A percentile compares a stretch with the other conserved stretches of the same genome.
phyloP scores from a whole-genome alignment of 2,113 vertebrate genomes.

The Theropithecus gelada region DNA sequence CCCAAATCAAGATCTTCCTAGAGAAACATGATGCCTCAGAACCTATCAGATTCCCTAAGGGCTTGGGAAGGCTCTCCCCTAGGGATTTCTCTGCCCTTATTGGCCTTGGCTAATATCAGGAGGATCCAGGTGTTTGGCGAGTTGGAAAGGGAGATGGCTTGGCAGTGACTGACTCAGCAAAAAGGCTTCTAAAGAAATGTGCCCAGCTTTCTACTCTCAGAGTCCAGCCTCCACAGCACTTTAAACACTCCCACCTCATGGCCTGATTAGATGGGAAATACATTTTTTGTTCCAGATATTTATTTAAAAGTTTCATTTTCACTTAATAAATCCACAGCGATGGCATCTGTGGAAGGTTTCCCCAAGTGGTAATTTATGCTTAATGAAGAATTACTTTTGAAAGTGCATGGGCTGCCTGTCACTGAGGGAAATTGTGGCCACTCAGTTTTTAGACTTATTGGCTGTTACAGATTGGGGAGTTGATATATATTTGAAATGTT shows the following conservation, averaged over 20 bases:
- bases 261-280: slow-evolving; percentile 64
- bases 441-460: slow-evolving; percentile 76
- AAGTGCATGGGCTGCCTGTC: slow-evolving; percentile 70
- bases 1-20: neutral
- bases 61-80: accelerated
- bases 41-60: neutral
- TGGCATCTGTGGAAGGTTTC: slow-evolving; percentile 54
- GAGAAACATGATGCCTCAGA: neutral
- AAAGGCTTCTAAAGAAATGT: neutral
- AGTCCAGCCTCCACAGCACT: neutral
- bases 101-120: neutral
- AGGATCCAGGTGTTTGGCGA: neutral
- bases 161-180: slow-evolving; percentile 60
- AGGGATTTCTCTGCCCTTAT: neutral
- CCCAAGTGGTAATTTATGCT: slow-evolving; percentile 61
- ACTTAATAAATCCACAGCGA: slow-evolving; percentile 69
- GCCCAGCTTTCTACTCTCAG: neutral
- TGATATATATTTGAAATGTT: slow-evolving; percentile 80
- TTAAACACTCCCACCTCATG: slow-evolving; percentile 44
- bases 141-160: neutral
- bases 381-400: slow-evolving; percentile 67
- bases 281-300: slow-evolving; percentile 72
- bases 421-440: slow-evolving; percentile 71
- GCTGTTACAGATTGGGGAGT: slow-evolving; percentile 77
- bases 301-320: slow-evolving; percentile 77